Evolutionary conservation across 2,888 invertebrate species (phyloP).

Genomic region (Lithosia quadra): DNA sequence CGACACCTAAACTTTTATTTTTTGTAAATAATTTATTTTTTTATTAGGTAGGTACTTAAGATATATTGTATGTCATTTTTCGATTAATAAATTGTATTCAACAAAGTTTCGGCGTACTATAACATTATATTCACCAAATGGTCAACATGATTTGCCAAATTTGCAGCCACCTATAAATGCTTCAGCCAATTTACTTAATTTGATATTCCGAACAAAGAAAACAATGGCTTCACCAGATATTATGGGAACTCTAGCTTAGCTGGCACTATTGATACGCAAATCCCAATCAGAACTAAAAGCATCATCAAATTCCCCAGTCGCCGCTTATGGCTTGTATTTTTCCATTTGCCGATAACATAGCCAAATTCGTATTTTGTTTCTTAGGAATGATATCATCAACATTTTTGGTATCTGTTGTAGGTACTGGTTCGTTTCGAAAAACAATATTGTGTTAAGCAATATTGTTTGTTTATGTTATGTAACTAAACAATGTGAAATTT

Average conservation of each 20-base stretch:
- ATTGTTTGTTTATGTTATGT: not conserved
- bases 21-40: too few relatives aligned
- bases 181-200: constrained; percentile 42
- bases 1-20: too few relatives aligned
- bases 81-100: too few relatives aligned
- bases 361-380: constrained; percentile 27
- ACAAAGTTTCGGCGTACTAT: not conserved
- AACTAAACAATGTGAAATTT: too few relatives aligned
- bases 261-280: constrained; percentile 52
- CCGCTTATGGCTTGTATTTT: constrained; percentile 46
- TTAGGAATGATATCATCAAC: constrained; percentile 12
- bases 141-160: constrained; percentile 15
- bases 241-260: constrained; percentile 44
- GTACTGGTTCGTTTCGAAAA: constrained; percentile 1
- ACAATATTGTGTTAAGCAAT: not conserved
- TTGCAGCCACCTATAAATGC: constrained; percentile 9
- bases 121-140: not conserved
- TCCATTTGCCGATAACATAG: constrained; percentile 37
- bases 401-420: constrained; percentile 18
- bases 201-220: constrained; percentile 34
- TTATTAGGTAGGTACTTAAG: too few relatives aligned
- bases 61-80: too few relatives aligned
- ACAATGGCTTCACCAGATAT: constrained; percentile 33
- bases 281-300: constrained; percentile 58
- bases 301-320: constrained; percentile 47